phyloP scores from a whole-genome alignment of 1,140 invertebrate species.

The Caenorhabditis elegans region WBcel235 BX284605.5:18699501-18700000 shows the following conservation, averaged over 20 bases:
- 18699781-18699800: neutral
- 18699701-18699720: constrained; percentile 4
- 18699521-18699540: neutral
- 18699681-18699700: neutral
- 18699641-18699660: neutral
- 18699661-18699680: neutral
- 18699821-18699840: constrained; percentile 14
- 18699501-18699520: neutral
- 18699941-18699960: too few relatives aligned
- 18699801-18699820: neutral
- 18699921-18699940: too few relatives aligned
- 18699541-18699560: neutral
- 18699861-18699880: neutral
- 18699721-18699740: constrained; percentile 24
- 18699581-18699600: neutral
- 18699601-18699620: neutral
- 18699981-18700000: too few relatives aligned
- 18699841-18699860: neutral
- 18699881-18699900: too few relatives aligned
- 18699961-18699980: too few relatives aligned
- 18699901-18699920: too few relatives aligned
- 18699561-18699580: constrained; percentile 7
- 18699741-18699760: neutral
- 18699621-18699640: neutral
- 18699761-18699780: neutral